phyloP scores from a whole-genome alignment of 2,113 vertebrate genomes.

The Anhinga anhinga region DNA sequence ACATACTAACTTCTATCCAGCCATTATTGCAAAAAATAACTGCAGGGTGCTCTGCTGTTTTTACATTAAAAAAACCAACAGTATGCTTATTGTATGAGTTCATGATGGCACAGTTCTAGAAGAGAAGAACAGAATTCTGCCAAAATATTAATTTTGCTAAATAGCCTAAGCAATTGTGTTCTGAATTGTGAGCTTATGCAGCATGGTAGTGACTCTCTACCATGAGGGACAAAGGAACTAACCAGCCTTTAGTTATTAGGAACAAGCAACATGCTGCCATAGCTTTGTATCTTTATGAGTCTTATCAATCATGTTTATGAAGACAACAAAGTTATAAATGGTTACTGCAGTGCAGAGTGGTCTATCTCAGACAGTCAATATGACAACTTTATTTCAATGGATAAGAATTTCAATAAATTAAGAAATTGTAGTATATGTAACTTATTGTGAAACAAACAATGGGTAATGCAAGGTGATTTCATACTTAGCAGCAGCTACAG shows the following conservation, averaged over 20 bases:
- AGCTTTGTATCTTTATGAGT: constrained; percentile 38
- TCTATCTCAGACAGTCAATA: constrained; percentile 19
- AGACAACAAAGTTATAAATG: constrained; percentile 55
- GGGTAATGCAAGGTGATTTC: not conserved
- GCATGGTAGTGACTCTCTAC: not conserved
- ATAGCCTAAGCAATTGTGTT: not conserved
- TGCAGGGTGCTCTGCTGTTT: not conserved
- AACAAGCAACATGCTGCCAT: not conserved
- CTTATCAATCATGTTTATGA: constrained; percentile 66
- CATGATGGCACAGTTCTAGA: not conserved
- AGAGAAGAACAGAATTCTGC: not conserved
- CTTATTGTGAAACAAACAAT: constrained; percentile 6
- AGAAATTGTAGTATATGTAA: not conserved
- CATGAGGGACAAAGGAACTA: not conserved
- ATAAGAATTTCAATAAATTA: constrained; percentile 43
- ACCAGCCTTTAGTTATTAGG: not conserved
- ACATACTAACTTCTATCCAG: not conserved
- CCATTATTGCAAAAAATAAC: not conserved
- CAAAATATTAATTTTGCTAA: not conserved
- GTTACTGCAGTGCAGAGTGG: constrained; percentile 7
- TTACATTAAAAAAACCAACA: not conserved
- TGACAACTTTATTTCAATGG: constrained; percentile 50
- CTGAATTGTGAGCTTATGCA: not conserved
- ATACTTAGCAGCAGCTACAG: not conserved
- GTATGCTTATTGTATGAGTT: not conserved